Conservation (phyloP, 1,140 invertebrate species). For the Rhyzopertha dominica region DNA sequence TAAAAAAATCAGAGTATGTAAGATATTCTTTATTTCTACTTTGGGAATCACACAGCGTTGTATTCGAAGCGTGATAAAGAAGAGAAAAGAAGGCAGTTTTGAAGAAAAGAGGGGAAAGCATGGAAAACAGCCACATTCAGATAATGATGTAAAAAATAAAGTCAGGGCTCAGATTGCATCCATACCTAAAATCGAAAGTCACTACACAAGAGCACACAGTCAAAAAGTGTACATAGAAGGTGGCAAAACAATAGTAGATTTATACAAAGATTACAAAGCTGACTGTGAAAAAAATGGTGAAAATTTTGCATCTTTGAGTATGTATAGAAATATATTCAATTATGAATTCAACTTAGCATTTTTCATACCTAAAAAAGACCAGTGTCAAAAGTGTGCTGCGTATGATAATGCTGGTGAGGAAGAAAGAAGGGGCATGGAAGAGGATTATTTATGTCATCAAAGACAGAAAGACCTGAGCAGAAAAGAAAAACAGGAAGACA, state of each 20-base stretch:
- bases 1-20: too few species aligned
- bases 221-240: conserved; percentile 17
- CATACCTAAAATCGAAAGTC: conserved; percentile 8
- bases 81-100: background rate
- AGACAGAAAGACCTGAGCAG: conserved; percentile 32
- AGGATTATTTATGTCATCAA: conserved; percentile 24
- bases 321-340: conserved; percentile 18
- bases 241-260: conserved; percentile 13
- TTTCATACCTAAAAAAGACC: conserved; percentile 29
- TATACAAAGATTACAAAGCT: conserved; percentile 17
- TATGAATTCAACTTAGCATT: conserved; percentile 17
- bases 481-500: conserved; percentile 15
- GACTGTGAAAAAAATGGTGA: conserved; percentile 13
- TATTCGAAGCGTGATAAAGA: conserved; percentile 4
- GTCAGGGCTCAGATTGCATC: conserved; percentile 1
- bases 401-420: conserved; percentile 31
- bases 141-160: conserved; percentile 1
- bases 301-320: conserved; percentile 7
- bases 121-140: too few species aligned
- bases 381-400: conserved; percentile 21
- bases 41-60: conserved; percentile 4
- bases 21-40: background rate
- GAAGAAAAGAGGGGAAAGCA: conserved; percentile 7
- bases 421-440: conserved; percentile 20
- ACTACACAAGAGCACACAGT: conserved; percentile 7